Base-by-base conservation (phyloP, 2,113 vertebrate species). In the Amphilophus citrinellus region DNA sequence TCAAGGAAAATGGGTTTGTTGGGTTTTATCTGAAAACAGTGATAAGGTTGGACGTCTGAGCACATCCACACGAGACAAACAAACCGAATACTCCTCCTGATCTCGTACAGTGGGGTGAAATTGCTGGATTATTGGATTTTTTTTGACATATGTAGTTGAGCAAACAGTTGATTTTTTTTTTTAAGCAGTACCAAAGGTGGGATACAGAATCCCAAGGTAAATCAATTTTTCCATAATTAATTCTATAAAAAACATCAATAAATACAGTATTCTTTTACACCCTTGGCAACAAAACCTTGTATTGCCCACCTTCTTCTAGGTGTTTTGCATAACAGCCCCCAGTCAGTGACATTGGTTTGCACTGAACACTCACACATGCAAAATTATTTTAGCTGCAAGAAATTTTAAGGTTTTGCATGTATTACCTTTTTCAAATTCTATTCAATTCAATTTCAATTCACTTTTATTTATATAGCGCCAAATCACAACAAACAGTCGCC, bases 31-130 rank as follows among this genome's bases (percentile, higher is more conserved):
- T n/a, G 63, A 44, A 32, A 39, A 3, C 35, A 10, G 61, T 14
- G 59, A 82, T 82, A 76, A 37, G 56, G 39, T 27, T 37, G 58
- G 62, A 77, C 18, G 27, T 71, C 44, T 60, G 61, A 42, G 0
- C 20, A 35, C n/a, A 65, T 80, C 57, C 42, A n/a, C 1, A 44
- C 17, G 11, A 83, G 32, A 79, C 59, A 42, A 59, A 85, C 17
- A 32, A 82, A 76, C 32, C 8, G 37, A 71, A 37, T 61, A 35
- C 75, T 84, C 47, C 60, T 35, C 3, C 13, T 61, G 56, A 84
- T 78, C 37, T 63, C 18, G 20, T 60, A 18, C 0, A 39, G 5
- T 39, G 13, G 24, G 10, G 53, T 58, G 73, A 53, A 53, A 44
- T 10, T 73, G 27, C 2, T 73, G 24, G 24, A 3, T 32, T 73